Conservation (phyloP, 2,888 invertebrate species). For the Entomobrya proxima region DNA sequence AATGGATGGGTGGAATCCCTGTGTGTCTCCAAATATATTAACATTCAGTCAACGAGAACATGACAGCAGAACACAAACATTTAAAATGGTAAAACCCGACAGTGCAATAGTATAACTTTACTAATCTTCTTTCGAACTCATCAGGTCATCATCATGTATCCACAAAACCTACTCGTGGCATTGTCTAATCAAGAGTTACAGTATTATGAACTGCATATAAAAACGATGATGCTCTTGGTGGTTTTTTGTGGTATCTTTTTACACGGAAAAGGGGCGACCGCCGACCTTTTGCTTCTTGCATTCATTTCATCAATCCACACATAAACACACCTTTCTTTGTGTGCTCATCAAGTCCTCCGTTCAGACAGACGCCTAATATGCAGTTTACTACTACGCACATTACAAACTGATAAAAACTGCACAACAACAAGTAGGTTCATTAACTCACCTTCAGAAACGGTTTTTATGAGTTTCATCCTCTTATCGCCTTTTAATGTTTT, state of each 20-base stretch:
- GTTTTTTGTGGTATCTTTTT: background rate
- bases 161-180: background rate
- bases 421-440: slow-evolving; percentile 30
- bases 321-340: background rate
- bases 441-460: slow-evolving; percentile 27
- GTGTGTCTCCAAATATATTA: background rate
- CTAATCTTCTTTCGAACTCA: background rate
- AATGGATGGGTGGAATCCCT: slow-evolving; percentile 5
- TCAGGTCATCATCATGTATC: background rate
- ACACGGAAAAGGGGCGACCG: slow-evolving; percentile 29
- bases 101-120: background rate
- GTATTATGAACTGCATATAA: background rate
- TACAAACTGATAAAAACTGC: background rate
- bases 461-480: background rate
- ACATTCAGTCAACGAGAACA: background rate
- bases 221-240: background rate
- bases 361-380: background rate
- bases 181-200: background rate
- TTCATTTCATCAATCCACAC: background rate
- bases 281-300: slow-evolving; percentile 8
- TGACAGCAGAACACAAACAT: background rate
- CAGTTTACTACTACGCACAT: background rate
- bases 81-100: background rate
- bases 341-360: background rate
- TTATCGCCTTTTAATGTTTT: background rate